phyloP scores from a whole-genome alignment of 2,888 invertebrate genomes.

The Aricia artaxerxes region DNA sequence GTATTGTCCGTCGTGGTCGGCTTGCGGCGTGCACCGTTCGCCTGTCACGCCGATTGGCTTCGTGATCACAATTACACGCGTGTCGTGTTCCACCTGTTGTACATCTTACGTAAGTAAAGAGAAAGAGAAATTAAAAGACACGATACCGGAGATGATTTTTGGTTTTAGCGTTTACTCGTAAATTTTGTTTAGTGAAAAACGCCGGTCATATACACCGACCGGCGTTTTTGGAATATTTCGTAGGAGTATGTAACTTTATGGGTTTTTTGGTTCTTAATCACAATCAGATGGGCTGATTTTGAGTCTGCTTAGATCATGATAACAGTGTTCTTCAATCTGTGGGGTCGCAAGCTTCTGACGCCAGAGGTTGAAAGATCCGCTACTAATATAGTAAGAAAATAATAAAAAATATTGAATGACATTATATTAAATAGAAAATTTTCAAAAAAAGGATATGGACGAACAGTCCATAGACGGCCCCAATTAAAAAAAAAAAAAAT shows the following conservation, averaged over 20 bases:
- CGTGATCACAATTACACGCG: slow-evolving; percentile 40
- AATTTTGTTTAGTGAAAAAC: neutral
- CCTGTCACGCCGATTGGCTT: slow-evolving; percentile 51
- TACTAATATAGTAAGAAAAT: no score
- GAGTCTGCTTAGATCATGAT: neutral
- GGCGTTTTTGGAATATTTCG: neutral
- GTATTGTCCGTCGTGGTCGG: slow-evolving; percentile 48
- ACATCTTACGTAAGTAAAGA: slow-evolving; percentile 36
- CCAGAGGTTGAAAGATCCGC: no score
- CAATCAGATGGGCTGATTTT: neutral
- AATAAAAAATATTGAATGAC: no score
- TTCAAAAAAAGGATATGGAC: no score
- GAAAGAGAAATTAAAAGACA: slow-evolving; percentile 32
- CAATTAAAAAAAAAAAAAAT: no score
- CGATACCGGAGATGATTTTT: slow-evolving; percentile 18
- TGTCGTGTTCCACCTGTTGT: slow-evolving; percentile 36
- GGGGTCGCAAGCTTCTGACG: no score
- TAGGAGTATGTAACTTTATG: neutral
- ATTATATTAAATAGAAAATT: no score
- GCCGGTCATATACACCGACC: no score
- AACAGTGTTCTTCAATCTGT: no score
- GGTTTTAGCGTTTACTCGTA: slow-evolving; percentile 9
- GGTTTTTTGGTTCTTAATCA: no score
- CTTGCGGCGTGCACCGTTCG: slow-evolving; percentile 51
- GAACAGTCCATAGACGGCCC: no score